Evolutionary conservation across 1,140 invertebrate genomes (phyloP).

Genomic region (Leptonema lineaticorne): DNA sequence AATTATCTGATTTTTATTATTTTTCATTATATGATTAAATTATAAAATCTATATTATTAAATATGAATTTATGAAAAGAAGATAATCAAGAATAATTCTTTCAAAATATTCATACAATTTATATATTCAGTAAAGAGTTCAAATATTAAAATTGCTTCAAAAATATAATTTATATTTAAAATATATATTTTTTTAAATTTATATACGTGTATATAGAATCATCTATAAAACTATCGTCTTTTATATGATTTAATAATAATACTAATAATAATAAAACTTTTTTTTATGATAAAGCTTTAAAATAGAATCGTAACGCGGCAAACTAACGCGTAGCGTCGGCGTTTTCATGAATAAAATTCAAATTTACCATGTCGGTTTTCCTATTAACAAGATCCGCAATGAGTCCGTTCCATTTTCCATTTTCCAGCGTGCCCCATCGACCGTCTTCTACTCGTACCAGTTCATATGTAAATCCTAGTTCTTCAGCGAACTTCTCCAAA

Average conservation of each 20-base stretch:
- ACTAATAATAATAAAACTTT: too few species aligned
- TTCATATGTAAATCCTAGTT: conserved; percentile 94
- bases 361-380: conserved; percentile 85
- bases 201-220: too few species aligned
- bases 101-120: not conserved
- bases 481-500: conserved; percentile 85
- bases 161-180: too few species aligned
- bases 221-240: not conserved
- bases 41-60: too few species aligned
- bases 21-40: too few species aligned
- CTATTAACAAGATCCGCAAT: conserved; percentile 90
- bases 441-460: conserved; percentile 92
- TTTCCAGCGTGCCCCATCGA: conserved; percentile 89
- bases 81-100: not conserved
- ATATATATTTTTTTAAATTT: too few species aligned
- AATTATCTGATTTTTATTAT: too few species aligned
- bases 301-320: too few species aligned
- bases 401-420: conserved; percentile 96
- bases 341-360: not conserved
- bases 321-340: too few species aligned
- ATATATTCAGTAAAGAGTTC: not conserved
- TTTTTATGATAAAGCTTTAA: too few species aligned
- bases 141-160: too few species aligned
- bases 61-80: not conserved
- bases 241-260: too few species aligned